Evolutionary conservation across 2,797 vertebrate species (phyloP).

Genomic region (Trematomus bernacchii): DNA sequence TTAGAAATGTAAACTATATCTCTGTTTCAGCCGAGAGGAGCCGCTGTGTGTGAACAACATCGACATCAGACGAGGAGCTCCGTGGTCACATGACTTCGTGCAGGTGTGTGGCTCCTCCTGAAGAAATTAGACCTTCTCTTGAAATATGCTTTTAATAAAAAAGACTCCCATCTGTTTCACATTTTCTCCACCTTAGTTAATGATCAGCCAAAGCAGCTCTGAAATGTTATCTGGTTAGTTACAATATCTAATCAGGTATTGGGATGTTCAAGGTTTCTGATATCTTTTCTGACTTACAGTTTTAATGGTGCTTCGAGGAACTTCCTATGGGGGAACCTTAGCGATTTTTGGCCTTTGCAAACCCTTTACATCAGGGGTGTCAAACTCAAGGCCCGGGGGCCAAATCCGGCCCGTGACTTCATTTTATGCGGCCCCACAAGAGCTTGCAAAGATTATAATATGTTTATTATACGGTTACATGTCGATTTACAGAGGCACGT

Average conservation of each 20-base stretch:
- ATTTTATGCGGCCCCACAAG: too few species aligned
- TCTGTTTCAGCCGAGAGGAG: conserved; percentile 63
- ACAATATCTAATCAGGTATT: neutral
- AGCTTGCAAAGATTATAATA: too few species aligned
- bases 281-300: neutral
- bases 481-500: too few species aligned
- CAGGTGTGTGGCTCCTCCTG: conserved; percentile 72
- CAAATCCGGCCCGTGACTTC: too few species aligned
- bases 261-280: neutral
- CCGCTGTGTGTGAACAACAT: conserved; percentile 83
- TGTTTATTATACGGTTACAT: too few species aligned
- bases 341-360: too few species aligned
- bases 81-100: conserved; percentile 85
- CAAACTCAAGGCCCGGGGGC: too few species aligned
- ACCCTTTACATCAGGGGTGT: too few species aligned
- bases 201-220: conserved; percentile 18
- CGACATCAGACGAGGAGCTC: conserved; percentile 66
- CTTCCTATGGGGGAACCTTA: too few species aligned
- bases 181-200: neutral
- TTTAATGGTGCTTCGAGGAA: conserved; percentile 3
- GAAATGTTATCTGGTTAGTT: neutral
- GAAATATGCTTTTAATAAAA: neutral
- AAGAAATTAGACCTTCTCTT: conserved; percentile 6
- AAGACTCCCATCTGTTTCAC: neutral
- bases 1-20: neutral